A percentile compares a stretch with the other conserved stretches of the same genome.
Evolutionary conservation across 35 echinoderm and acorn worm genomes (phyloP).

Genomic region (Ophioderma brevispina): DNA sequence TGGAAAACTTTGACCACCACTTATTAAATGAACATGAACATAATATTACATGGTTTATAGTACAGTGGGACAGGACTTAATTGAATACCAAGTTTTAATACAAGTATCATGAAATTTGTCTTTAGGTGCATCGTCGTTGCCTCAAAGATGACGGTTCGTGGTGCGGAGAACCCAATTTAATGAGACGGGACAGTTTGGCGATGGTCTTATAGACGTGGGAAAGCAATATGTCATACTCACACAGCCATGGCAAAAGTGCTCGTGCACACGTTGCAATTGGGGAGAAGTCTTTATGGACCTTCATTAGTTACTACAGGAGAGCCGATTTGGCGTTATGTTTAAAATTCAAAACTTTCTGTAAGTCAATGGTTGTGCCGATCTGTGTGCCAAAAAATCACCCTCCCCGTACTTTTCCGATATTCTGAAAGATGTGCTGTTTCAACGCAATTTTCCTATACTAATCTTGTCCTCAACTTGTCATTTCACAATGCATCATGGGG

Average conservation of each 20-base stretch:
- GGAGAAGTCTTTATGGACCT: conserved; percentile 93
- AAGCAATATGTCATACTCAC: conserved; percentile 61
- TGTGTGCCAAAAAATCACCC: too few species aligned
- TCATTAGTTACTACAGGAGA: conserved; percentile 44
- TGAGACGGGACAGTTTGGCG: conserved; percentile 97
- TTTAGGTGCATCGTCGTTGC: conserved; percentile 83
- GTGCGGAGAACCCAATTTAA: conserved; percentile 89
- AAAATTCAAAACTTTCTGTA: conserved; percentile 60
- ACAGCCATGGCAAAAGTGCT: conserved; percentile 28
- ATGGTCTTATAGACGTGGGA: conserved; percentile 85
- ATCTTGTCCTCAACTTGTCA: too few species aligned
- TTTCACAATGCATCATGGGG: too few species aligned
- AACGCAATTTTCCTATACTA: too few species aligned
- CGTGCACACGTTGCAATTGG: conserved; percentile 59
- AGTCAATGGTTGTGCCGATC: not conserved
- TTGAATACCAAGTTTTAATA: too few species aligned
- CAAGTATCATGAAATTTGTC: too few species aligned
- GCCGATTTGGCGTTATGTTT: conserved; percentile 62
- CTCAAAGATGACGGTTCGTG: conserved; percentile 68
- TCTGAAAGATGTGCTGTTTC: too few species aligned
- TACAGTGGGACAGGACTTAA: too few species aligned
- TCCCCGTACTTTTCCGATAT: too few species aligned
- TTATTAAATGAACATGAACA: too few species aligned
- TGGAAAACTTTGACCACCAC: too few species aligned
- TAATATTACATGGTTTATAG: too few species aligned